Evolutionary conservation across 2,113 vertebrate species (phyloP).

Genomic region (Arizona elegans): DNA sequence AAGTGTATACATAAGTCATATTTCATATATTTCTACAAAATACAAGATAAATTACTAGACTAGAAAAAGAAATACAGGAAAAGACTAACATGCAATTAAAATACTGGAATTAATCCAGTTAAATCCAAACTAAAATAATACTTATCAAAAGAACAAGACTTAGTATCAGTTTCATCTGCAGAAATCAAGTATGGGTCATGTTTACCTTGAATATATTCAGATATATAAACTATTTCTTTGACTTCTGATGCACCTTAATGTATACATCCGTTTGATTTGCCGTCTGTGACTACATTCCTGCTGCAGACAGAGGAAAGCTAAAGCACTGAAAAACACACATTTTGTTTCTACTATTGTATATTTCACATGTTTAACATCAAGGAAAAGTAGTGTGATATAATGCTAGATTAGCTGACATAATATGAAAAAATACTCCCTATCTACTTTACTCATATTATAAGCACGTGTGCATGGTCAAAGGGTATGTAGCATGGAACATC

Average conservation of each 20-base stretch:
- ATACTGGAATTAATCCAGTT: neutral
- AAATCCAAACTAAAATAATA: neutral
- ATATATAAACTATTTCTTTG: neutral
- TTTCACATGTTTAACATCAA: neutral
- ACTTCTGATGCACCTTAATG: neutral
- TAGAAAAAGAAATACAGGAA: neutral
- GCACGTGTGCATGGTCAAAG: neutral
- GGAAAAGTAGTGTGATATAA: neutral
- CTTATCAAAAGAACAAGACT: neutral
- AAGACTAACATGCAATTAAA: neutral
- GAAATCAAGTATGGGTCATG: neutral
- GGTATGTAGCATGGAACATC: neutral
- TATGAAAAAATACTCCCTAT: neutral
- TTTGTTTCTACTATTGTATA: neutral
- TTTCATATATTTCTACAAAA: neutral
- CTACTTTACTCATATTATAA: neutral
- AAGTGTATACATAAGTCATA: neutral
- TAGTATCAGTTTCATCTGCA: neutral
- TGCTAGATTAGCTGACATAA: neutral
- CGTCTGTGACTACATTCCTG: neutral
- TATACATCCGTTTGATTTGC: neutral
- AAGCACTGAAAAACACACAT: neutral
- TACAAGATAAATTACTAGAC: fast-evolving
- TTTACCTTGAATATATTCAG: neutral
- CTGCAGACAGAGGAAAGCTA: neutral